Evolutionary conservation across 2,888 invertebrate genomes (phyloP), one percentile per base, ranked within the genome.

Genomic region (Brachypalpus laphriformis): DNA sequence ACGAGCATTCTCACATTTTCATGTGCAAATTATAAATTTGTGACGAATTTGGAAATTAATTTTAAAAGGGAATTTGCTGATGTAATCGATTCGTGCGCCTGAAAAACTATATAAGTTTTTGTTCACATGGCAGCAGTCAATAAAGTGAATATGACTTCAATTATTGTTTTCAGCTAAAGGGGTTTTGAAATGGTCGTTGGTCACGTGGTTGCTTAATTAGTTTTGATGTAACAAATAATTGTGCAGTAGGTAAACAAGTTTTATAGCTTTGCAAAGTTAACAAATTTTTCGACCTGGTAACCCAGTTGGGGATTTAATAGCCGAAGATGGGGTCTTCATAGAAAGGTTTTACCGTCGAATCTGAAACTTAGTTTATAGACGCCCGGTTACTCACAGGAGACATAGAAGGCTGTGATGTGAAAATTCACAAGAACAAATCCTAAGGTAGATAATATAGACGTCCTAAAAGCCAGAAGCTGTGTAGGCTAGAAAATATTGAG

Each of bases 21-120:
- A 49, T 49, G 71, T 47, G 42, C 31, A 22, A 71, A 37, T 61
- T 61, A 11, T 34, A 9, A 71, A 28, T 49, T 71, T 59, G 59
- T 47, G 71, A 72, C 47, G 25, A 25, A 18, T 57, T 57, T 56
- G 16, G 18, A 49, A 49, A 57, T 34, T 20, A 57, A 42, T 45
- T 56, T 45, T 28, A 56, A 57, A 45, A 20, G 25, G 28, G 8
- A 20, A 25, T 9, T n/a, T 22, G 34, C 45, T 59, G 22, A 47
- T 25, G 16, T 9, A 28, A 71, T 25, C n/a, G 22, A 22, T 59
- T 16, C 37, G 47, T 71, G 59, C 56, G 22, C 45, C 34, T 14
- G 31, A 65, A n/a, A n/a, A 70, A 45, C 5, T 57, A 47, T 14
- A 9, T 14, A 8, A 14, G 18, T 31, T 34, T 31, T 45, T 14